Evolutionary conservation across 2,888 invertebrate species (phyloP).

Genomic region (Gnatocerus cornutus): DNA sequence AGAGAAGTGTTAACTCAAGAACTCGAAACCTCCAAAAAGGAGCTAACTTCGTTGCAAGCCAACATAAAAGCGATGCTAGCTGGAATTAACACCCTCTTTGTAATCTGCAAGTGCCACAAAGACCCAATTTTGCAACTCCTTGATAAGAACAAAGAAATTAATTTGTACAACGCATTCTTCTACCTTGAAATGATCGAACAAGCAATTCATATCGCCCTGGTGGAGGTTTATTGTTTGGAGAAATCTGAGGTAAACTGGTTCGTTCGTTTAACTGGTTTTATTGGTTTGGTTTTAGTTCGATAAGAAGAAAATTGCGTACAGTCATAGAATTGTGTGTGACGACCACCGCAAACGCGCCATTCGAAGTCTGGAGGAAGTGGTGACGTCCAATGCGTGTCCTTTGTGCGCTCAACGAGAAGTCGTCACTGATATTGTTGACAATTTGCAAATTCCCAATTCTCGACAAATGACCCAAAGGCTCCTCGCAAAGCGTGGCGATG

Average conservation of each 20-base stretch:
- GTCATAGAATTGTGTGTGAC: conserved; percentile 66
- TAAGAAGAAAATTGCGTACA: conserved; percentile 61
- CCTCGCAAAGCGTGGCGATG: conserved; percentile 66
- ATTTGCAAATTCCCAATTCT: conserved; percentile 68
- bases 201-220: conserved; percentile 79
- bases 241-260: conserved; percentile 52
- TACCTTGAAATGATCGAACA: conserved; percentile 89
- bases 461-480: conserved; percentile 66
- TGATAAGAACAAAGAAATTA: conserved; percentile 77
- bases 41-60: conserved; percentile 63
- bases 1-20: too few species aligned
- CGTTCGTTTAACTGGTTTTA: not conserved
- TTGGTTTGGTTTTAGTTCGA: conserved; percentile 47
- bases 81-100: conserved; percentile 74
- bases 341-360: conserved; percentile 65
- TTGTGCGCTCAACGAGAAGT: conserved; percentile 74
- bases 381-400: conserved; percentile 72
- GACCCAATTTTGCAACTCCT: conserved; percentile 84
- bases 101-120: conserved; percentile 82
- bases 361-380: conserved; percentile 67
- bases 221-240: conserved; percentile 71
- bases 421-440: conserved; percentile 71
- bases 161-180: conserved; percentile 82
- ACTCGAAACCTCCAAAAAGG: conserved; percentile 40
- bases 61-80: conserved; percentile 68